phyloP scores from a whole-genome alignment of 2,113 vertebrate species.

The Rana temporaria region DNA sequence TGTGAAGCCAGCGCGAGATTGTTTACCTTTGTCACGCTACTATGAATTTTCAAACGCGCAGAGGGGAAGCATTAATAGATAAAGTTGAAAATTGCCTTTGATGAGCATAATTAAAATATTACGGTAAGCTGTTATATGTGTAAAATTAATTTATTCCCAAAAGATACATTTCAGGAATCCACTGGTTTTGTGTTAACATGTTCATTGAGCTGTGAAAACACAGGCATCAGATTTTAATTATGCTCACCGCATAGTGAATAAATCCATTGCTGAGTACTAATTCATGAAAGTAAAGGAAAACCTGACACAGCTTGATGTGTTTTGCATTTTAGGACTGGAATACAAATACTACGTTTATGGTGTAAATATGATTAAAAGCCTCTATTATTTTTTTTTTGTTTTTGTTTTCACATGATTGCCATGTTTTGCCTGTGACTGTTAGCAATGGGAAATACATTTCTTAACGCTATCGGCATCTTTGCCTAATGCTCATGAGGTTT shows the following conservation, averaged over 20 bases:
- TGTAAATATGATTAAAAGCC: conserved; percentile 14
- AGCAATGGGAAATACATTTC: background rate
- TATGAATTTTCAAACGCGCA: conserved; percentile 49
- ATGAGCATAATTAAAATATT: conserved; percentile 58
- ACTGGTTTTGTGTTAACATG: conserved; percentile 56
- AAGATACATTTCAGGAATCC: conserved; percentile 56
- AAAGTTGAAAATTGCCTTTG: conserved; percentile 58
- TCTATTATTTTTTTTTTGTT: background rate
- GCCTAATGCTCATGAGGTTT: too few relatives aligned
- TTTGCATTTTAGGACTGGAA: conserved; percentile 8
- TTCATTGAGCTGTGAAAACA: conserved; percentile 56
- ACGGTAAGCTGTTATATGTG: conserved; percentile 55
- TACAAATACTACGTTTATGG: background rate
- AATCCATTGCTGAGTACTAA: conserved; percentile 47
- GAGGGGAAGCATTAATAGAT: conserved; percentile 55
- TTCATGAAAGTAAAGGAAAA: conserved; percentile 21
- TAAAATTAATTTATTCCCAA: conserved; percentile 59
- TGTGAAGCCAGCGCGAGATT: conserved; percentile 15
- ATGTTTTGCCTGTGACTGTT: background rate
- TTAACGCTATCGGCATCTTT: too few relatives aligned
- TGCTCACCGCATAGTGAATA: conserved; percentile 40
- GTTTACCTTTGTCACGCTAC: conserved; percentile 51
- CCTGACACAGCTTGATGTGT: conserved; percentile 8
- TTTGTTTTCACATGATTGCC: background rate
- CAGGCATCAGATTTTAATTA: conserved; percentile 58